phyloP scores from a whole-genome alignment of 1,140 invertebrate species.

The Euborellia annulipes region DNA sequence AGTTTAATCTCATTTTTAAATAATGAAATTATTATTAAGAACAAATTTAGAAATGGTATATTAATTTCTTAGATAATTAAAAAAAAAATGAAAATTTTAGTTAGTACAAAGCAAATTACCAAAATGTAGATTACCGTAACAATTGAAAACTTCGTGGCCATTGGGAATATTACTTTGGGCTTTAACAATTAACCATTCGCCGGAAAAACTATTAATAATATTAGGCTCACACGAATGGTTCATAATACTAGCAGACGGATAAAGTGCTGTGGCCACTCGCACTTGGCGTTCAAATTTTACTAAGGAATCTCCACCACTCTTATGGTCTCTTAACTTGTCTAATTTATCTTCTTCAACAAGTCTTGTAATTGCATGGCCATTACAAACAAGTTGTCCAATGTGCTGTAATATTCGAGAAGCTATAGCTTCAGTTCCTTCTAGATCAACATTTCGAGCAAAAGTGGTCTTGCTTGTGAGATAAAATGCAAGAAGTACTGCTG shows the following conservation, averaged over 20 bases:
- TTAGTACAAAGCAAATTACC: constrained; percentile 8
- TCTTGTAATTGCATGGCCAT: constrained; percentile 55
- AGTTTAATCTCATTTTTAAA: no score
- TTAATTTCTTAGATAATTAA: no score
- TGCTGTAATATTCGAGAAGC: constrained; percentile 48
- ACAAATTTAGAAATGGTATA: no score
- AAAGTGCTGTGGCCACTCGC: constrained; percentile 67
- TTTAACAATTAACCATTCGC: constrained; percentile 33
- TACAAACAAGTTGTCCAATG: constrained; percentile 60
- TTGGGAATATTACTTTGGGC: constrained; percentile 32
- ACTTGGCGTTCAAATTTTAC: constrained; percentile 30
- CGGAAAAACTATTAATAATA: constrained; percentile 44
- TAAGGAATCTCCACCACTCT: constrained; percentile 9
- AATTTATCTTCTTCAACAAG: constrained; percentile 16
- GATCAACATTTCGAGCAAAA: constrained; percentile 19
- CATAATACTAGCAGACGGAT: constrained; percentile 75
- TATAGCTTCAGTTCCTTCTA: constrained; percentile 25
- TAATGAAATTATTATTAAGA: no score
- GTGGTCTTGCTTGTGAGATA: constrained; percentile 26
- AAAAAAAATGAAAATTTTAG: constrained; percentile 13
- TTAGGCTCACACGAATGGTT: constrained; percentile 81
- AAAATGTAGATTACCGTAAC: constrained; percentile 42
- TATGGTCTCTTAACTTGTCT: constrained; percentile 19
- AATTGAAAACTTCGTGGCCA: constrained; percentile 51
- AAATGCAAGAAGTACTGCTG: constrained; percentile 35